phyloP scores from a whole-genome alignment of 2,888 invertebrate species.

The Cenopis cana region DNA sequence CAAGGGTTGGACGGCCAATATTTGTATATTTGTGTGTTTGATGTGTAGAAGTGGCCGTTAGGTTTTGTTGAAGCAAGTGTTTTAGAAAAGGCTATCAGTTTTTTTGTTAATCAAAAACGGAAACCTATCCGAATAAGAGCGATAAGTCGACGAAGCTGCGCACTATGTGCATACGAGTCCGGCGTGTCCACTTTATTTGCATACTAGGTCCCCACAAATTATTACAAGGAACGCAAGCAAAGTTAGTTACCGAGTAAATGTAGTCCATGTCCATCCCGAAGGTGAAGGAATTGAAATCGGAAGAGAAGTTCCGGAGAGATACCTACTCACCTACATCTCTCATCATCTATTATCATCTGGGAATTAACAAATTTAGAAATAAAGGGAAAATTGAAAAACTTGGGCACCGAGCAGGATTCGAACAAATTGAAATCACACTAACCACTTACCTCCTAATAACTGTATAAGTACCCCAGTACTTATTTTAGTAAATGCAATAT shows the following conservation, averaged over 20 bases:
- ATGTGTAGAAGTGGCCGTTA: conserved; percentile 40
- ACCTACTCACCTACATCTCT: too few species aligned
- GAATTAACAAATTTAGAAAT: too few species aligned
- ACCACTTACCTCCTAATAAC: too few species aligned
- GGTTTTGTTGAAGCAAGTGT: conserved; percentile 37
- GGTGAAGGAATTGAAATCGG: too few species aligned
- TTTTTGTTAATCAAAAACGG: background rate
- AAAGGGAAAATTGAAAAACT: too few species aligned
- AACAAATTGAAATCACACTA: too few species aligned
- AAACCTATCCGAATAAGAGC: background rate
- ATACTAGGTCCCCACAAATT: background rate
- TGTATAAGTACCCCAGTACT: background rate
- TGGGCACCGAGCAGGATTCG: too few species aligned
- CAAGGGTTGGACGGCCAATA: conserved; percentile 48
- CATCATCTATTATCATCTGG: background rate
- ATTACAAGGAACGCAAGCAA: too few species aligned
- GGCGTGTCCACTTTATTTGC: background rate
- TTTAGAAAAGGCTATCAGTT: background rate
- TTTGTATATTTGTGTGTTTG: conserved; percentile 33
- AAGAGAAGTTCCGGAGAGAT: too few species aligned
- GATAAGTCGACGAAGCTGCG: too few species aligned
- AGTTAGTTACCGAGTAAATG: too few species aligned
- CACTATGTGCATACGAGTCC: background rate
- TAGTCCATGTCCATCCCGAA: too few species aligned
- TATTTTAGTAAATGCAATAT: background rate